phyloP scores from a whole-genome alignment of 1,140 invertebrate species.

The Prorops nasuta region DNA sequence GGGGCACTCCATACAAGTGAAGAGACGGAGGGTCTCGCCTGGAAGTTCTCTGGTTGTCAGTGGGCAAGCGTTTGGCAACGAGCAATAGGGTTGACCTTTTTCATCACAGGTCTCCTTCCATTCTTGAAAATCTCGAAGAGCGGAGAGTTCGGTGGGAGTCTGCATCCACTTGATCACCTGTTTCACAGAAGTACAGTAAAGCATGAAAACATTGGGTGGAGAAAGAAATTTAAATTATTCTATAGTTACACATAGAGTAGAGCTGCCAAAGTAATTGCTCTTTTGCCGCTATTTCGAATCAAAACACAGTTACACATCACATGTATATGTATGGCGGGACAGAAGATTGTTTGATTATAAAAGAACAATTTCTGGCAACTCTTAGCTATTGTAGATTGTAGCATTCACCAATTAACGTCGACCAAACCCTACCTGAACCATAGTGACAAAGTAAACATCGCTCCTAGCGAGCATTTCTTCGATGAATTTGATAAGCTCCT shows the following conservation, averaged over 20 bases:
- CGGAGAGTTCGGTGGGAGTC: constrained; percentile 85
- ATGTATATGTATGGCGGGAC: too few species aligned
- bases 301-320: too few species aligned
- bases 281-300: too few species aligned
- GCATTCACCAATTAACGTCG: background rate
- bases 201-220: too few species aligned
- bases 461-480: constrained; percentile 87
- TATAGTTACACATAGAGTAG: too few species aligned
- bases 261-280: too few species aligned
- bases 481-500: constrained; percentile 90
- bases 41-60: constrained; percentile 86
- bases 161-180: constrained; percentile 97
- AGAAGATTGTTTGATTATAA: background rate
- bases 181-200: too few species aligned
- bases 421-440: constrained; percentile 67
- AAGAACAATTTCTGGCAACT: background rate
- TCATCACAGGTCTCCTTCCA: constrained; percentile 96
- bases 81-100: constrained; percentile 90
- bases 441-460: constrained; percentile 93
- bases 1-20: constrained; percentile 94
- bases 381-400: too few species aligned
- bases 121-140: constrained; percentile 85
- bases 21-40: constrained; percentile 86
- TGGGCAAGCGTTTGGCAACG: constrained; percentile 85
- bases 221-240: too few species aligned